phyloP scores from a whole-genome alignment of 92 coral and sea anemone genomes.

The Bergia puertoricense region DNA sequence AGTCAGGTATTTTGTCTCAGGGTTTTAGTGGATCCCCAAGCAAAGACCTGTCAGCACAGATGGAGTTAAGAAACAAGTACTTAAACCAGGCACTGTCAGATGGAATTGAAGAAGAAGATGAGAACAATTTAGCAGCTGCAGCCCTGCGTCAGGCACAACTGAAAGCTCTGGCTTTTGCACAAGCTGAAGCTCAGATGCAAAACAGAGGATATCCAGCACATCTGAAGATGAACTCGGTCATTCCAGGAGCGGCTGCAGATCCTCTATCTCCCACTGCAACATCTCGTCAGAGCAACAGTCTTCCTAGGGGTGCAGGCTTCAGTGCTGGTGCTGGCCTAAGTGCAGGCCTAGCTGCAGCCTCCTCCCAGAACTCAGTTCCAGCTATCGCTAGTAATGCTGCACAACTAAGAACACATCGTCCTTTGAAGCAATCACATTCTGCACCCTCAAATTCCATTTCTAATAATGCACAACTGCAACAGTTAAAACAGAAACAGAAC shows the following conservation, averaged over 20 bases:
- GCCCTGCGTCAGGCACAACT: constrained; percentile 90
- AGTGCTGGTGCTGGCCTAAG: constrained; percentile 33
- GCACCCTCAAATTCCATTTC: constrained; percentile 88
- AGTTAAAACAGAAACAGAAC: constrained; percentile 80
- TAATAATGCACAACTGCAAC: constrained; percentile 80
- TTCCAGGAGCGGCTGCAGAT: constrained; percentile 53
- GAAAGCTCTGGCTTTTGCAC: constrained; percentile 86
- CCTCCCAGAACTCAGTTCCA: constrained; percentile 63
- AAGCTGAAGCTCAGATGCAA: constrained; percentile 90
- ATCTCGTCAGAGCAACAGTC: constrained; percentile 57
- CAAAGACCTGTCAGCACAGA: constrained; percentile 60
- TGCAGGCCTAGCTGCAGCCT: constrained; percentile 63
- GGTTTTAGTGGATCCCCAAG: constrained; percentile 48
- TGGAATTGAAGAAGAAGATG: constrained; percentile 95
- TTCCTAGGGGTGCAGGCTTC: constrained; percentile 72
- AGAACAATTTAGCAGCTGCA: constrained; percentile 75
- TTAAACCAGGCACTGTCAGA: constrained; percentile 83
- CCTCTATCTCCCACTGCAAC: constrained; percentile 56
- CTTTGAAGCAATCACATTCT: constrained; percentile 86
- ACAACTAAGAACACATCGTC: constrained; percentile 70
- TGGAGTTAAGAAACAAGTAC: constrained; percentile 79
- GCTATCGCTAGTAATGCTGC: constrained; percentile 33
- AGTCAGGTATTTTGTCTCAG: constrained; percentile 49
- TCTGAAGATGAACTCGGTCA: constrained; percentile 62
- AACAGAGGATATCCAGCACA: constrained; percentile 54